Conservation (phyloP, 2,113 vertebrate genomes). For the Psittacula cyanocephala region DNA sequence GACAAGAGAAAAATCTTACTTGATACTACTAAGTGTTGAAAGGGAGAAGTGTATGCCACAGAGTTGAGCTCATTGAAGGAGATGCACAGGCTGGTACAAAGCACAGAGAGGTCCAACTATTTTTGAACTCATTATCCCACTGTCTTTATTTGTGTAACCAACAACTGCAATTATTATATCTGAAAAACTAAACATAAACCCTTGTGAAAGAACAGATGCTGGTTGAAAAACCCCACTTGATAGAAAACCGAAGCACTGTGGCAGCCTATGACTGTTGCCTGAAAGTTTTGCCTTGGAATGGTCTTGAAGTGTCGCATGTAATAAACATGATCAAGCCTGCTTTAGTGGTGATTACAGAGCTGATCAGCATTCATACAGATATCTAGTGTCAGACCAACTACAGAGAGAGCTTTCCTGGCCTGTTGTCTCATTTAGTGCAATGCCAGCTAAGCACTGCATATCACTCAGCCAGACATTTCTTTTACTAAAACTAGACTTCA, state of each 20-base stretch:
- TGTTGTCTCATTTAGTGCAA: neutral
- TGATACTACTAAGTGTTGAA: neutral
- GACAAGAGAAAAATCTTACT: neutral
- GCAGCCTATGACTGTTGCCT: neutral
- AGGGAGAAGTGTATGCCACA: neutral
- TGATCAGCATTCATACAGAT: neutral
- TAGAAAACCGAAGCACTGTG: neutral
- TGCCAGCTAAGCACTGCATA: neutral
- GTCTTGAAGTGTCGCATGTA: neutral
- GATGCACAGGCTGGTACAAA: neutral
- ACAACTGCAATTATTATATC: neutral
- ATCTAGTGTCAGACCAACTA: neutral
- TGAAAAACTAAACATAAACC: neutral
- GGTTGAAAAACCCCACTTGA: neutral
- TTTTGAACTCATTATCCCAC: neutral
- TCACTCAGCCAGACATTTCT: neutral
- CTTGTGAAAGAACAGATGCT: neutral
- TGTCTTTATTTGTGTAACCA: neutral
- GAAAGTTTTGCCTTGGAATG: neutral
- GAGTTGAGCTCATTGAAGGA: neutral
- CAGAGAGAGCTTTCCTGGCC: neutral
- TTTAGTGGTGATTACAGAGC: neutral
- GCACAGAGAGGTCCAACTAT: neutral
- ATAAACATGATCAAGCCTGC: neutral
- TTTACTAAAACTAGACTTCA: neutral